These are phyloP conservation scores for Silvanus unidentatus DNA, from an alignment of 2,888 invertebrate genomes.

Conservation along the genomic window DNA sequence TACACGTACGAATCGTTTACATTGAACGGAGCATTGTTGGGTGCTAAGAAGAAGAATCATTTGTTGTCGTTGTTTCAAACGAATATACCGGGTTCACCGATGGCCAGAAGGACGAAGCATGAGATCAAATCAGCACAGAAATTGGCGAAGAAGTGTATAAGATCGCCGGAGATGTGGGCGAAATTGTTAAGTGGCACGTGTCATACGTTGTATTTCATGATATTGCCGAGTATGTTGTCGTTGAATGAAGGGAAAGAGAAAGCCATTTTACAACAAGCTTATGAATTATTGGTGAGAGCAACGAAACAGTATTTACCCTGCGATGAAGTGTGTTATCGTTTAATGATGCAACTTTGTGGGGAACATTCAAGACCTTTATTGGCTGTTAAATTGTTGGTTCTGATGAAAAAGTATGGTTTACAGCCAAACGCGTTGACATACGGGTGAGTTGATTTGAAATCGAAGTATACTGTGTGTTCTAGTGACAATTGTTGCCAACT, in stretches of 20 bases:
- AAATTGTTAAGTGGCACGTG: conserved; percentile 82
- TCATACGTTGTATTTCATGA: conserved; percentile 93
- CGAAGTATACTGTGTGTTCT: background rate
- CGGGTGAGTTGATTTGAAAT: conserved; percentile 53
- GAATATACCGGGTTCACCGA: conserved; percentile 73
- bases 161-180: conserved; percentile 81
- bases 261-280: conserved; percentile 71
- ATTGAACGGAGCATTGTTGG: conserved; percentile 56
- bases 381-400: conserved; percentile 84
- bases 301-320: conserved; percentile 79
- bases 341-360: conserved; percentile 98
- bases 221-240: conserved; percentile 81
- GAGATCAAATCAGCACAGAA: conserved; percentile 91
- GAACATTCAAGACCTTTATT: conserved; percentile 88
- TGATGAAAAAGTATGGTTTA: conserved; percentile 89
- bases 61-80: conserved; percentile 39
- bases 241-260: conserved; percentile 68
- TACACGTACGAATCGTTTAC: conserved; percentile 23
- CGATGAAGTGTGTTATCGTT: conserved; percentile 96
- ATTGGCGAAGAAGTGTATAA: conserved; percentile 52
- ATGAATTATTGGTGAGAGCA: conserved; percentile 81
- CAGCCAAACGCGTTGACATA: conserved; percentile 98
- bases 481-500: too few species aligned
- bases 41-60: conserved; percentile 36
- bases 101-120: conserved; percentile 90